These are phyloP conservation scores for Hypotaenidia okinawae DNA, from an alignment of 2,797 vertebrate genomes.

Conservation along the genomic window DNA sequence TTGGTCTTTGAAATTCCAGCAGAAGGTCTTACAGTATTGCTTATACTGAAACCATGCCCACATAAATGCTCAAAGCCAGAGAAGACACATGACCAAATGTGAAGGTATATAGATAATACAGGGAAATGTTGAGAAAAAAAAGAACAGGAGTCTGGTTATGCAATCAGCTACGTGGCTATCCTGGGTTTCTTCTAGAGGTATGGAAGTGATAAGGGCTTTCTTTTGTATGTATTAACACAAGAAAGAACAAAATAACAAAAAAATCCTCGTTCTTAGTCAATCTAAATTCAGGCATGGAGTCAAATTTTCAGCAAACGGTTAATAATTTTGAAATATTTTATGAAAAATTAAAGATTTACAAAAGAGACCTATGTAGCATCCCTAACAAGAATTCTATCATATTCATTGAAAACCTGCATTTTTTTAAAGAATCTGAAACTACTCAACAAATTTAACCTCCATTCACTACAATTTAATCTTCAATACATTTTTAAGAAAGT, in stretches of 20 bases:
- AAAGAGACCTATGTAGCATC: background rate
- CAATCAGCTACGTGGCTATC: background rate
- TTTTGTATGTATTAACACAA: background rate
- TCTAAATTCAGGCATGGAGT: background rate
- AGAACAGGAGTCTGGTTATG: background rate
- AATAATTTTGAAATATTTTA: background rate
- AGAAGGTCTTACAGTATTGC: background rate
- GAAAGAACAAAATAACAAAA: background rate
- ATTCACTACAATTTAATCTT: background rate
- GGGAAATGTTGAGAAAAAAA: background rate
- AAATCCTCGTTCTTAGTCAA: background rate
- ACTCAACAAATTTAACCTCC: background rate
- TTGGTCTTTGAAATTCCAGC: background rate
- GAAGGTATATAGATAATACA: background rate
- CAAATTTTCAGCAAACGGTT: background rate
- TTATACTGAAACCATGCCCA: background rate
- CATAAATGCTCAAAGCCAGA: fast-evolving
- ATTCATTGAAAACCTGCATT: background rate
- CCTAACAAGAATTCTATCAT: background rate
- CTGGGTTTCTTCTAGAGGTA: background rate
- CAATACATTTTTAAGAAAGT: background rate
- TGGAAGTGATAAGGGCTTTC: background rate
- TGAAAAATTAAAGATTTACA: background rate
- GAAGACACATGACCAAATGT: background rate
- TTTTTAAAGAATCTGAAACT: background rate